Conservation (phyloP, 2,797 vertebrate species). For the Microtus californicus region DNA sequence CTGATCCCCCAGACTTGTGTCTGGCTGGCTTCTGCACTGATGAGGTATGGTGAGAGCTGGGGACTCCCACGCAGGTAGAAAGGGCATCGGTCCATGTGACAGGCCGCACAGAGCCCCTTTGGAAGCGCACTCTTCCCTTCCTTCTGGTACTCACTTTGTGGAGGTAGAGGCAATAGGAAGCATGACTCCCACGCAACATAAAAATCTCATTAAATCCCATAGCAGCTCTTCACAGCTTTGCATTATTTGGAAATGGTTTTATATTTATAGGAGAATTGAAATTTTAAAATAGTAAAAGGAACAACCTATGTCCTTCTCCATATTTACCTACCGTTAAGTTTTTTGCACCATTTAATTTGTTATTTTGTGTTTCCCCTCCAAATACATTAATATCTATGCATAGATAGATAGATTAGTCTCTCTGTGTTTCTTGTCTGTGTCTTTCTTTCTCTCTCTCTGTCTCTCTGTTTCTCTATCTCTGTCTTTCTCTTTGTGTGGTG, state of each 20-base stretch:
- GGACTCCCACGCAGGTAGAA: neutral
- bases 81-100: neutral
- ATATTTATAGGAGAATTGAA: conserved; percentile 12
- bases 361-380: neutral
- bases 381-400: neutral
- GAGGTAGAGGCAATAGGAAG: neutral
- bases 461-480: neutral
- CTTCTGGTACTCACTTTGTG: neutral
- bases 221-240: neutral
- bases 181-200: neutral
- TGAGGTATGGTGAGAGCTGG: neutral
- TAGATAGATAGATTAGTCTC: too few relatives aligned
- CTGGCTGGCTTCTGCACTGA: neutral
- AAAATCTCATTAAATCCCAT: neutral
- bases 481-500: neutral
- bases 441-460: too few relatives aligned
- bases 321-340: neutral
- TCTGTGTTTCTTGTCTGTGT: neutral
- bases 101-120: neutral
- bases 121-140: neutral
- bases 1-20: neutral
- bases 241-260: conserved; percentile 37
- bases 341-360: neutral
- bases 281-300: conserved; percentile 21
- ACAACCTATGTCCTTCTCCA: too few relatives aligned